Percentiles rank a stretch among this genome's conserved stretches.
Conservation (phyloP, 2,113 vertebrate species). For the Embiotoca jacksoni region DNA sequence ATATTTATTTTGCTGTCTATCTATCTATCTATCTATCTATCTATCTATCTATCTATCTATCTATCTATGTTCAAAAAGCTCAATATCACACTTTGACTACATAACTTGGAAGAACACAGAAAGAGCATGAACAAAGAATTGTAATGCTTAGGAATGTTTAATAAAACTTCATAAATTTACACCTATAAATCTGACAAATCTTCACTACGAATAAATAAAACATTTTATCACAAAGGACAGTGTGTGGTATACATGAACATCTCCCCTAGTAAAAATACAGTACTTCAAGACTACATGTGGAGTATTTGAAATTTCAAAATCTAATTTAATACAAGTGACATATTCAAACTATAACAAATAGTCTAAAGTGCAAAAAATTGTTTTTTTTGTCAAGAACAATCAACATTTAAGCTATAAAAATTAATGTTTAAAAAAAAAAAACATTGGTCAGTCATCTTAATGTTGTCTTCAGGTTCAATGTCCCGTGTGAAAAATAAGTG, state of each 20-base stretch:
- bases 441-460: constrained; percentile 69
- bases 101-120: neutral
- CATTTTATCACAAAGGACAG: constrained; percentile 71
- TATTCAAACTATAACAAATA: constrained; percentile 72
- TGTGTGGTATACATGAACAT: constrained; percentile 59
- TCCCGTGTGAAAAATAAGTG: constrained; percentile 56
- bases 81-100: neutral
- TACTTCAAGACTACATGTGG: constrained; percentile 70
- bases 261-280: constrained; percentile 81
- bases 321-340: constrained; percentile 71
- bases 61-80: neutral
- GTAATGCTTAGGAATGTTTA: constrained; percentile 70
- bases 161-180: constrained; percentile 73
- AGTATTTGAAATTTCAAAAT: constrained; percentile 62
- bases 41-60: too few relatives aligned
- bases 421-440: constrained; percentile 56
- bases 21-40: too few relatives aligned
- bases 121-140: neutral
- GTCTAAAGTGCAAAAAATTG: constrained; percentile 82
- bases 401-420: constrained; percentile 57
- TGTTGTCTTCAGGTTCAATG: constrained; percentile 55
- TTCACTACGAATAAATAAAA: constrained; percentile 81
- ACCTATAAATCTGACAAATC: constrained; percentile 67
- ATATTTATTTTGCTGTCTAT: too few relatives aligned
- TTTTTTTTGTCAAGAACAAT: constrained; percentile 46